These are phyloP conservation scores for Percina caprodes DNA, from an alignment of 2,113 vertebrate genomes.

Conservation along the genomic window DNA sequence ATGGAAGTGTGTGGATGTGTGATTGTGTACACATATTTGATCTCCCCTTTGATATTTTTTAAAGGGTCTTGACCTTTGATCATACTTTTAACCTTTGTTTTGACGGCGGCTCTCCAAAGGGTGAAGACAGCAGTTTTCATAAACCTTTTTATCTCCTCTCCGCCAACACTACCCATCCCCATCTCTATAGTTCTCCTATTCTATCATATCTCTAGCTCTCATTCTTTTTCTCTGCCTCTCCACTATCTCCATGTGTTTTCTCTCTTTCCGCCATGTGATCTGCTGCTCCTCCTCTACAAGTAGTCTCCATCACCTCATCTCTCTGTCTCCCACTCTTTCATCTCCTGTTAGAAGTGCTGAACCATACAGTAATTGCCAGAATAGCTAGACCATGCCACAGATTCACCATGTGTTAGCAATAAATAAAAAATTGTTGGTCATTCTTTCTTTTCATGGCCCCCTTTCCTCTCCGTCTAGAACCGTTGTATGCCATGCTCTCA, in stretches of 20 bases:
- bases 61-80: conserved; percentile 33
- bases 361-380: conserved; percentile 6
- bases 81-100: conserved; percentile 46
- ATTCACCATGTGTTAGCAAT: conserved; percentile 47
- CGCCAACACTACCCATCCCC: background rate
- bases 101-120: conserved; percentile 9
- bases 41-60: conserved; percentile 36
- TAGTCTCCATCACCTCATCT: conserved; percentile 40
- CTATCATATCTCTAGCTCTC: background rate
- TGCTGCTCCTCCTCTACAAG: conserved; percentile 8
- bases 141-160: conserved; percentile 32
- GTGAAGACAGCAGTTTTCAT: conserved; percentile 35
- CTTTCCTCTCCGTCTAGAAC: background rate
- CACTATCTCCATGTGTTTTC: conserved; percentile 33
- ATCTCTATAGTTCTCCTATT: background rate
- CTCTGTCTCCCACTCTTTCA: conserved; percentile 11
- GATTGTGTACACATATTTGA: conserved; percentile 3
- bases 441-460: background rate
- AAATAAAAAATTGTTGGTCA: conserved; percentile 16
- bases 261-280: conserved; percentile 50
- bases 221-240: background rate
- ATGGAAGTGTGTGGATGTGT: conserved; percentile 6
- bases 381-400: background rate
- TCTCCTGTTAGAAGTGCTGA: background rate
- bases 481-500: conserved; percentile 27